Percentiles rank a stretch among this genome's conserved stretches.
Evolutionary conservation across 2,797 vertebrate genomes (phyloP).

Genomic region (Chiroxiphia lanceolata): DNA sequence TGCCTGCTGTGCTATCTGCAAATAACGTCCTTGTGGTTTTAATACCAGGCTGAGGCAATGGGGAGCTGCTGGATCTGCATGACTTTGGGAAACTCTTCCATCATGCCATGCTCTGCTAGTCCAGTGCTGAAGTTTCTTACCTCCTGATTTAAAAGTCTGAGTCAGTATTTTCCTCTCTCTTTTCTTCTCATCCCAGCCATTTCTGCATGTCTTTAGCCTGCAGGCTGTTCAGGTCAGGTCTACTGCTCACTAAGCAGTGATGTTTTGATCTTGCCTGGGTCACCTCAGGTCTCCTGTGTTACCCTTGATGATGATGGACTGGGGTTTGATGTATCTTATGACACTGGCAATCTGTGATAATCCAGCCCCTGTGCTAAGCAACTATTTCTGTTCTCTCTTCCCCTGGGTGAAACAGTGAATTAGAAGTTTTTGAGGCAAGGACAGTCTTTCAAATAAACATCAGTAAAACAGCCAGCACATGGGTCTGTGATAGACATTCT

Average conservation of each 20-base stretch:
- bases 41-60: background rate
- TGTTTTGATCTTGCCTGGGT: background rate
- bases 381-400: background rate
- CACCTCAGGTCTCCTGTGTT: background rate
- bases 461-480: background rate
- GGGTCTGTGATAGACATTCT: background rate
- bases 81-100: background rate
- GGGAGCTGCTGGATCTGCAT: background rate
- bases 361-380: background rate
- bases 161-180: background rate
- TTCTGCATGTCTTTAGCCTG: background rate
- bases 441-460: constrained; percentile 43
- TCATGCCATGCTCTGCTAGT: background rate
- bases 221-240: background rate
- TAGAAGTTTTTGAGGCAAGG: background rate
- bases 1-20: rapidly evolving
- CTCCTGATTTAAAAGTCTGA: background rate
- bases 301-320: constrained; percentile 23
- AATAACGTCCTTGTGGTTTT: background rate
- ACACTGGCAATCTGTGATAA: background rate
- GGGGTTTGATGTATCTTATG: background rate
- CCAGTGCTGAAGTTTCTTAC: background rate
- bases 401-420: constrained; percentile 6
- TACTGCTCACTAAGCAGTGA: background rate
- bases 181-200: background rate